phyloP scores from a whole-genome alignment of 2,113 vertebrate genomes.

The Megaceryle maxima region DNA sequence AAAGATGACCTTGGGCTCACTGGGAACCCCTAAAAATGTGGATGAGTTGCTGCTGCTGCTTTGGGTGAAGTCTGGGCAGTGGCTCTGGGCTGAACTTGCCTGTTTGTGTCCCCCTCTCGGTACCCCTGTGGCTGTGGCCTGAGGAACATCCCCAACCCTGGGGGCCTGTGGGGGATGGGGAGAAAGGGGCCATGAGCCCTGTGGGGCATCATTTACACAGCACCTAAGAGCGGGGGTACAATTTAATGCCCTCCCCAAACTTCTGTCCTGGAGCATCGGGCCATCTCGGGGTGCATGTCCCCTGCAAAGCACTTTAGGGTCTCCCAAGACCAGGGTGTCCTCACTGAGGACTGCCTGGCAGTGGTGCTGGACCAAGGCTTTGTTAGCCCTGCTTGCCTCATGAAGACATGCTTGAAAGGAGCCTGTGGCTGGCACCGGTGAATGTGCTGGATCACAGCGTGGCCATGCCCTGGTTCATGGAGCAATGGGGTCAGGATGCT shows the following conservation, averaged over 20 bases:
- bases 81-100: not conserved
- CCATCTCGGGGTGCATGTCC: not conserved
- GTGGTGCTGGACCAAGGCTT: not conserved
- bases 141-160: not conserved
- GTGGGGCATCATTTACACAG: not conserved
- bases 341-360: not conserved
- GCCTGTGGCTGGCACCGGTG: not conserved
- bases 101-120: not conserved
- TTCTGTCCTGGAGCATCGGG: not conserved
- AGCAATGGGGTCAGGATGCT: too few species aligned
- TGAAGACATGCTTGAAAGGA: not conserved
- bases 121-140: accelerated
- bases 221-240: not conserved
- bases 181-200: not conserved
- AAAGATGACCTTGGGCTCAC: not conserved
- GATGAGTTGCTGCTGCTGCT: not conserved
- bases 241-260: not conserved
- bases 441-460: accelerated
- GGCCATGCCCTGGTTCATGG: not conserved
- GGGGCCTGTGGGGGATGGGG: not conserved
- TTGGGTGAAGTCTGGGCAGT: not conserved
- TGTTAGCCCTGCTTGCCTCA: accelerated
- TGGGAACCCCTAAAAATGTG: not conserved
- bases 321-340: not conserved
- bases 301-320: conserved; percentile 53